Evolutionary conservation across 2,888 invertebrate species (phyloP), one percentile per base, ranked within the genome.

Genomic region (Itoplectis maculator): DNA sequence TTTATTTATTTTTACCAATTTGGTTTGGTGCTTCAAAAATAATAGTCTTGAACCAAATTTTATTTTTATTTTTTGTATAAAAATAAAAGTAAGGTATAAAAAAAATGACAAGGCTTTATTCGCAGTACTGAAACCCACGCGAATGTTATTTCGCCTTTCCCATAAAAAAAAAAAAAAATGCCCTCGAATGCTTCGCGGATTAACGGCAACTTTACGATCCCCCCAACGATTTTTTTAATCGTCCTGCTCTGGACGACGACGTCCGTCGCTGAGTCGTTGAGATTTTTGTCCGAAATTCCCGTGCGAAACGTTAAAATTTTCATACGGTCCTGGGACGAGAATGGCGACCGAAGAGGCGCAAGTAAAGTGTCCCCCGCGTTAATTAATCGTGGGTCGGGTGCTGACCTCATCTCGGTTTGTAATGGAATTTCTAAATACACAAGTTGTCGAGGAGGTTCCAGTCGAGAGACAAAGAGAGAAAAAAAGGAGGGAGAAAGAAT

Each of bases 381-480:
- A 85, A 85, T 85, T 84, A 86, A 85, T 85, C 82, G 81, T 65
- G 45, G 61, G 51, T 66, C 37, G 65, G 42, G 45, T 84, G 82
- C 88, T 88, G 86, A 86, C 87, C 88, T 89, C 88, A 87, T 88
- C 88, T 83, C 82, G 73, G 85, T 23, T 82, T 63, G 86, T 91
- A 90, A 91, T 91, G 91, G 91, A 91, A 91, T 91, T 91, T 91
- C 87, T 89, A 88, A 91, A 88, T n/a, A n/a, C 89, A 88, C 82
- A 82, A 59, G 51, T 23, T 79, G 51, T 66, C 72, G 51, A 40
- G 40, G 51, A 51, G 37, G 13, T 3, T 13, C 20, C 37, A 0
- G 11, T 0, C 5, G 49, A 61, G 13, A 49, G 74, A 56, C 54
- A 20, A 29, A 49, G 47, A 56, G 61, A 47, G 45, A 40, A 61